Conservation (phyloP, 2,113 vertebrate genomes). For the Catharus bicknelli region DNA sequence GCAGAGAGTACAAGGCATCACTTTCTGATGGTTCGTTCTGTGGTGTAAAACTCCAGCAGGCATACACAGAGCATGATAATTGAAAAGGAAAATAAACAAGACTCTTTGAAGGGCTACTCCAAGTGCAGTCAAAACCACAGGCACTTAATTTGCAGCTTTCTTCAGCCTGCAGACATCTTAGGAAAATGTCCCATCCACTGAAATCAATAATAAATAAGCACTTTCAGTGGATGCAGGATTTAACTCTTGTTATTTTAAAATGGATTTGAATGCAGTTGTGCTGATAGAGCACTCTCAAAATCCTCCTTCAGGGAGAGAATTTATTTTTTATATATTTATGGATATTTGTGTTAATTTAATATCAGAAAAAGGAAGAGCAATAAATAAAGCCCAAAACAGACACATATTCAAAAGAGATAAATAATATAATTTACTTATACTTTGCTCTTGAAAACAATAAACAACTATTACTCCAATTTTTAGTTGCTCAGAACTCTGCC, state of each 20-base stretch:
- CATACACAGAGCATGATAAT: not conserved
- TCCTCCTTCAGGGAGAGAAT: not conserved
- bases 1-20: not conserved
- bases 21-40: not conserved
- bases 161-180: not conserved
- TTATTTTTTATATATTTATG: not conserved
- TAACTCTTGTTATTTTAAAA: not conserved
- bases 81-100: not conserved
- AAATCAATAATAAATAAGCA: not conserved
- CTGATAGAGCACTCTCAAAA: slow-evolving; percentile 25
- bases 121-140: not conserved
- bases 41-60: not conserved
- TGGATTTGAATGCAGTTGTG: not conserved
- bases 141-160: not conserved
- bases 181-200: not conserved
- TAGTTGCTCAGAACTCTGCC: not conserved
- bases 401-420: not conserved
- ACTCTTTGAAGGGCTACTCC: not conserved
- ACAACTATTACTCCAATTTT: not conserved
- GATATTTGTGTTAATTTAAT: not conserved
- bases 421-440: not conserved
- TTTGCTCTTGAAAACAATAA: not conserved
- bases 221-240: not conserved
- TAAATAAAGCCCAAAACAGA: not conserved
- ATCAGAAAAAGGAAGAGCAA: not conserved